Conservation (phyloP, 1,140 invertebrate genomes). For the Drosophila asahinai region DNA sequence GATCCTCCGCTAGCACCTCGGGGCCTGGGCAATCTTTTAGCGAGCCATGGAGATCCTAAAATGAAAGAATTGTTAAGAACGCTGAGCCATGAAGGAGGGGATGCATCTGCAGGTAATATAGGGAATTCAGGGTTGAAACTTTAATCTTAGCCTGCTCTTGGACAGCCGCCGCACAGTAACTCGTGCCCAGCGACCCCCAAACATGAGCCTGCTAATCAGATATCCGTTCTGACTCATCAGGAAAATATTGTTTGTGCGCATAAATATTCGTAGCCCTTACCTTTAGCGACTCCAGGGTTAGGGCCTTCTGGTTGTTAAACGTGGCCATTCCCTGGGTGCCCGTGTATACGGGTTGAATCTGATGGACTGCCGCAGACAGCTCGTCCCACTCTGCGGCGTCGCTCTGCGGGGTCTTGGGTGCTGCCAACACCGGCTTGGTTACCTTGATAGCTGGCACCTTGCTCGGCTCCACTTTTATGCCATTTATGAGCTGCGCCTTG, state of each 20-base stretch:
- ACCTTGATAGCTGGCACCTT: conserved; percentile 7
- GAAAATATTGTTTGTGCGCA: background rate
- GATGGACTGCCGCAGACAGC: conserved; percentile 65
- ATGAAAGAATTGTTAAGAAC: background rate
- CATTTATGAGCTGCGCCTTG: conserved; percentile 24
- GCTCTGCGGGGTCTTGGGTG: background rate
- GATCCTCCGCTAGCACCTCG: conserved; percentile 87
- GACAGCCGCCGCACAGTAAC: conserved; percentile 64
- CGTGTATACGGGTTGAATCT: conserved; percentile 69
- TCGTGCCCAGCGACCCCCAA: conserved; percentile 53
- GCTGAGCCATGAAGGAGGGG: background rate
- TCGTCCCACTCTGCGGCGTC: conserved; percentile 43
- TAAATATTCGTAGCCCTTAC: conserved; percentile 23
- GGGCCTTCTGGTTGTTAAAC: conserved; percentile 73
- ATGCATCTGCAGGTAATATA: background rate
- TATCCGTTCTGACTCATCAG: conserved; percentile 78
- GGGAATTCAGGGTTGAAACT: conserved; percentile 39
- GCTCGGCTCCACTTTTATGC: conserved; percentile 43
- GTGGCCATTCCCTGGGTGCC: conserved; percentile 76
- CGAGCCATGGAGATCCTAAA: conserved; percentile 90
- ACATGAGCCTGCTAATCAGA: conserved; percentile 45
- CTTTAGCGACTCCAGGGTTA: conserved; percentile 77
- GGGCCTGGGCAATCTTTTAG: conserved; percentile 88
- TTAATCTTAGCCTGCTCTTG: conserved; percentile 49
- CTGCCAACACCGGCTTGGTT: background rate